Evolutionary conservation across 2,797 vertebrate species (phyloP), one percentile per base, ranked within the genome.

Genomic region (Philypnodon macrostomus): DNA sequence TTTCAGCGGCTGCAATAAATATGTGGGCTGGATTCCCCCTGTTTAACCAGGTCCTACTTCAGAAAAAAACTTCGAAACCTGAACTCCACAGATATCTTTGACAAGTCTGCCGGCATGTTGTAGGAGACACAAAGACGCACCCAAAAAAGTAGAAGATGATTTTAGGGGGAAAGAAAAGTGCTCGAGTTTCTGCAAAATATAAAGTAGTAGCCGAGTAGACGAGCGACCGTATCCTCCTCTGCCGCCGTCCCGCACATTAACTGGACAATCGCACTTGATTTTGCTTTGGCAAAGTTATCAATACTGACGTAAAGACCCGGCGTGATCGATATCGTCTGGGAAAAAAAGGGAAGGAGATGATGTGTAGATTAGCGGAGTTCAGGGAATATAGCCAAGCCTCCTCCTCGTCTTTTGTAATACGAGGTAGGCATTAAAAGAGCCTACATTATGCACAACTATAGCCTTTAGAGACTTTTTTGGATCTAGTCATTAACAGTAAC

Each of bases 1-100:
- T 91, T 89, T 89, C 89, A 86, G 87, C 85, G 92, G 93, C 92
- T 92, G 91, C 89, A 90, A 92, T 91, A 92, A 91, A 92, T 91
- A 91, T 87, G 90, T 90, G 91, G 91, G 91, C 91, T 92, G 92
- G 92, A 92, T 91, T 91, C 89, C 90, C 80, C 91, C 88, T 83
- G 80, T 88, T 87, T 89, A 89, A 87, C 85, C 68, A 65, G 77
- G 66, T 77, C 83, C 81, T 83, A 85, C 85, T 86, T 79, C 65
- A 35, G 31, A 67, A 78, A 79, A 81, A 85, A 79, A 71, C 49
- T 58, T 71, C 74, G 71, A 40, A 41, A 73, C 62, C 67, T 41
- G 68, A 58, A 70, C 72, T 79, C 77, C 73, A 18, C 36, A 37
- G 54, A 80, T 45, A 55, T 70, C 65, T 78, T 74, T 73, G 68